These are phyloP conservation scores for Nanorana parkeri DNA, from an alignment of 2,113 vertebrate genomes.

Conservation along the genomic window DNA sequence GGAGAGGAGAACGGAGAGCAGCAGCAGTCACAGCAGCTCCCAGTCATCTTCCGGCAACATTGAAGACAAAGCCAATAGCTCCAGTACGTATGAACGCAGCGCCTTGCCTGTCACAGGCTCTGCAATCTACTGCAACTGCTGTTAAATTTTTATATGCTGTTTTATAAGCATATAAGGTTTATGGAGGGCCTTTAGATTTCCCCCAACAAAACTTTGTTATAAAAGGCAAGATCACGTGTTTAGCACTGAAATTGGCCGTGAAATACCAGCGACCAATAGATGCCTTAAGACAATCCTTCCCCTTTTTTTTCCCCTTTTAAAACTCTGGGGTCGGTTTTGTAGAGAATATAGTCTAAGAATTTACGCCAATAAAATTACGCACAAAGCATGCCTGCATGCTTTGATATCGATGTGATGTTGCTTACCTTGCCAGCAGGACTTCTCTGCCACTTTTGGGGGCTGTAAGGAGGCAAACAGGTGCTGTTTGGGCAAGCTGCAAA, in stretches of 20 bases:
- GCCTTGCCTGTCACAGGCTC: conserved; percentile 81
- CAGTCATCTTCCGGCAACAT: conserved; percentile 94
- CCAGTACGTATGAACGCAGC: conserved; percentile 94
- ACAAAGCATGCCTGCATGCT: conserved; percentile 65
- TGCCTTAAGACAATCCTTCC: conserved; percentile 63
- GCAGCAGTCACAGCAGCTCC: conserved; percentile 88
- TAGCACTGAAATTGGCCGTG: conserved; percentile 98
- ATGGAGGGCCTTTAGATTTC: conserved; percentile 97
- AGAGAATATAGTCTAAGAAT: conserved; percentile 70
- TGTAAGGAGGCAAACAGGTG: background rate
- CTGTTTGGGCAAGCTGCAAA: background rate
- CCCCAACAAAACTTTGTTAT: conserved; percentile 98
- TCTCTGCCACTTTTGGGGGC: conserved; percentile 2
- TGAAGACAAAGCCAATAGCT: conserved; percentile 91
- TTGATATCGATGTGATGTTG: conserved; percentile 21
- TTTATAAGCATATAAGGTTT: conserved; percentile 99
- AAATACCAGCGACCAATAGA: conserved; percentile 88
- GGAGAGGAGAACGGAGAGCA: conserved; percentile 72
- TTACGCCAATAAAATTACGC: conserved; percentile 73
- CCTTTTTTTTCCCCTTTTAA: conserved; percentile 33
- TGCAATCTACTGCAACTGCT: conserved; percentile 85
- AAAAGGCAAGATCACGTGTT: conserved; percentile 98
- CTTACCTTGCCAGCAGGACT: conserved; percentile 39
- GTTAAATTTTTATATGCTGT: conserved; percentile 99
- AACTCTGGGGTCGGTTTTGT: conserved; percentile 68